Conservation (phyloP, 2,888 invertebrate genomes). For the Cerastoderma edule region DNA sequence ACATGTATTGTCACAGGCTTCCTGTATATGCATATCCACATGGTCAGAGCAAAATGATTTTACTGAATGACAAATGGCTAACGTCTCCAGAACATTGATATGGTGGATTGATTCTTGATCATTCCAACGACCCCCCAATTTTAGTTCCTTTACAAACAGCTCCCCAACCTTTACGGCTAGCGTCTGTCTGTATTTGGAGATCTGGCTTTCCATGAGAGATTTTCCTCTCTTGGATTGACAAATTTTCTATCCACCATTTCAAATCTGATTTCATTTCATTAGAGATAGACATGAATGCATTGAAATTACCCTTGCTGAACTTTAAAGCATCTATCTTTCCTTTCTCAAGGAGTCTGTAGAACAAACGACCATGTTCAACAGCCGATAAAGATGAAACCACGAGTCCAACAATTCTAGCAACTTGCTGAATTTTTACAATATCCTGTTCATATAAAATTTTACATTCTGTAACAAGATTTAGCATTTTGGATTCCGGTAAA, state of each 20-base stretch:
- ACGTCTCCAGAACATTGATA: constrained; percentile 6
- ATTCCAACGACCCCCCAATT: constrained; percentile 17
- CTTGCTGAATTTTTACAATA: too few species aligned
- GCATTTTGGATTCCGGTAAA: constrained; percentile 3
- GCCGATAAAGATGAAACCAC: constrained; percentile 33
- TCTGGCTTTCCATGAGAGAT: background rate
- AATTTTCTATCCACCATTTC: constrained; percentile 8
- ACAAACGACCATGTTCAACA: constrained; percentile 18
- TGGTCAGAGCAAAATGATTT: background rate
- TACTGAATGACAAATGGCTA: background rate
- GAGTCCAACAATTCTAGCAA: constrained; percentile 29
- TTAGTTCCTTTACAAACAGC: background rate
- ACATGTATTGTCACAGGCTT: constrained; percentile 7
- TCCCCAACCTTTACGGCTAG: background rate
- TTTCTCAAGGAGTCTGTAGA: constrained; percentile 28
- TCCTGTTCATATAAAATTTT: too few species aligned
- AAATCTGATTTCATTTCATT: background rate
- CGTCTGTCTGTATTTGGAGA: constrained; percentile 17
- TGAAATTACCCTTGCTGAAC: background rate
- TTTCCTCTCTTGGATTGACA: background rate
- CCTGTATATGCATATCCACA: constrained; percentile 3
- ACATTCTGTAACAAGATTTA: background rate
- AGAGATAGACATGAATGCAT: constrained; percentile 3
- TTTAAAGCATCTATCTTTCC: constrained; percentile 2
- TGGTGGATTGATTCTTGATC: background rate